phyloP scores from a whole-genome alignment of 2,888 invertebrate genomes.

The Polymixis lichenea region DNA sequence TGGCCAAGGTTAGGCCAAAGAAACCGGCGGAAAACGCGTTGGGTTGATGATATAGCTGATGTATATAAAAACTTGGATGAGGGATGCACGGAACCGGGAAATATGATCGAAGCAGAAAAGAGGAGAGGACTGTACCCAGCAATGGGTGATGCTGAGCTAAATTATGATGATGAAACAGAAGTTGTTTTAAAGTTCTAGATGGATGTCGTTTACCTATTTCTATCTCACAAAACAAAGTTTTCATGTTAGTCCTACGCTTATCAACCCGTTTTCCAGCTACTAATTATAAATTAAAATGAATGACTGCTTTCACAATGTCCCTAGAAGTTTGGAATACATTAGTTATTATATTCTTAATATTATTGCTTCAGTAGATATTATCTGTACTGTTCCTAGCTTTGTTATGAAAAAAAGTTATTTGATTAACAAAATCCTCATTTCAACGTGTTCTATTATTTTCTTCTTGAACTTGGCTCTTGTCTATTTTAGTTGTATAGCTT shows the following conservation, averaged over 20 bases:
- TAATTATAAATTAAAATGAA: conserved; percentile 33
- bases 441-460: background rate
- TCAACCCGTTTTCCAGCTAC: background rate
- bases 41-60: too few relatives aligned
- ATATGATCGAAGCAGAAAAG: too few relatives aligned
- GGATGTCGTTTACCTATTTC: background rate
- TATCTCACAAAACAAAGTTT: background rate
- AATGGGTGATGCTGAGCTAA: too few relatives aligned
- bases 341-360: background rate
- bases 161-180: background rate
- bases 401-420: background rate
- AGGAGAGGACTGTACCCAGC: too few relatives aligned
- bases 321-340: conserved; percentile 12
- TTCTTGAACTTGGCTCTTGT: background rate
- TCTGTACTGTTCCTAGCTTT: background rate
- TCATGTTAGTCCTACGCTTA: background rate
- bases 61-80: too few relatives aligned
- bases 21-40: too few relatives aligned
- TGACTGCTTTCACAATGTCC: conserved; percentile 11
- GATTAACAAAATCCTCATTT: background rate
- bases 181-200: background rate
- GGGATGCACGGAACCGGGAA: too few relatives aligned
- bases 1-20: too few relatives aligned
- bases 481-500: background rate
- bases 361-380: background rate